Evolutionary conservation across 2,797 vertebrate species (phyloP).

Genomic region (Pangasius larnaudii): DNA sequence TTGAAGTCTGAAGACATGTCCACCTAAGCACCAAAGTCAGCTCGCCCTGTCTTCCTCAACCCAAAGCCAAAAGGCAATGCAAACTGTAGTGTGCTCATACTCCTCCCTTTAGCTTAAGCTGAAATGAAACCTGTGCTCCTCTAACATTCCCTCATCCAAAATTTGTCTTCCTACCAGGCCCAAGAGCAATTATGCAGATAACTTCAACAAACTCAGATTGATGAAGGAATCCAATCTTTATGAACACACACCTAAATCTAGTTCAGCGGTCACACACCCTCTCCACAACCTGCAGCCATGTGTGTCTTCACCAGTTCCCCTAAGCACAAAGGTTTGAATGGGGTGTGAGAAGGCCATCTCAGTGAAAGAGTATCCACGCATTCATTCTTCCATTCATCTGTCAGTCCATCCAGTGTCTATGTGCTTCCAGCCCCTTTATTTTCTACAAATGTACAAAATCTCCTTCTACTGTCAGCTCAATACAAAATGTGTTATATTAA

Average conservation of each 20-base stretch:
- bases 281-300: constrained; percentile 49
- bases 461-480: constrained; percentile 64
- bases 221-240: constrained; percentile 49
- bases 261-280: constrained; percentile 32
- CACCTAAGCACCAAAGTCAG: constrained; percentile 61
- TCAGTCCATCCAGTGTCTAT: constrained; percentile 52
- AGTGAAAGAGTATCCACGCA: constrained; percentile 58
- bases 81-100: constrained; percentile 56
- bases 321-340: constrained; percentile 76
- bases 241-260: constrained; percentile 45
- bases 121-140: constrained; percentile 47
- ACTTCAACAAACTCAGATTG: constrained; percentile 52
- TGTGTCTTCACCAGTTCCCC: constrained; percentile 70
- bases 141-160: constrained; percentile 45
- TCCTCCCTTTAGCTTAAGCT: constrained; percentile 44
- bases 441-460: constrained; percentile 83
- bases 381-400: constrained; percentile 49
- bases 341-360: constrained; percentile 61
- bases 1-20: constrained; percentile 42
- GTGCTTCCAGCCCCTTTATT: constrained; percentile 75
- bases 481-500: constrained; percentile 71
- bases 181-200: constrained; percentile 66
- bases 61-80: constrained; percentile 59
- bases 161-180: constrained; percentile 53
- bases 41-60: constrained; percentile 58